These are phyloP conservation scores for Caenorhabditis afra DNA, from an alignment of 2,888 invertebrate genomes.

Conservation along the genomic window DNA sequence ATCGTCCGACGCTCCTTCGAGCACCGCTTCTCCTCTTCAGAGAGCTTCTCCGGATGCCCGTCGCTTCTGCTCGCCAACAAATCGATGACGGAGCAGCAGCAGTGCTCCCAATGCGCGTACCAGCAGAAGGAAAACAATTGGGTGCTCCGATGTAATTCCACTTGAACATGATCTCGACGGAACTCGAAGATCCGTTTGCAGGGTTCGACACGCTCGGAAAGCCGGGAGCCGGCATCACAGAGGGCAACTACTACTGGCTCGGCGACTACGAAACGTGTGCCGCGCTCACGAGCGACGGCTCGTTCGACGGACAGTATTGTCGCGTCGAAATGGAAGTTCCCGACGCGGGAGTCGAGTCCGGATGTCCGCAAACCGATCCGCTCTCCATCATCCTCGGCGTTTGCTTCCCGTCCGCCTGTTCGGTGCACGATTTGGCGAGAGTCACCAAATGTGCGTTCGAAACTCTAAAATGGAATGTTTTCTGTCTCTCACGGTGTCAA, in stretches of 20 bases:
- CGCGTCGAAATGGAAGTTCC: slow-evolving; percentile 75
- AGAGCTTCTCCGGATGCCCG: slow-evolving; percentile 30
- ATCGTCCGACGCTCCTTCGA: neutral
- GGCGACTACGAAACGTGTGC: slow-evolving; percentile 81
- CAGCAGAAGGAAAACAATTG: slow-evolving; percentile 70
- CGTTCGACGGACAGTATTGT: slow-evolving; percentile 78
- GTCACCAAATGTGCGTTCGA: neutral
- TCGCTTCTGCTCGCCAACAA: slow-evolving; percentile 41
- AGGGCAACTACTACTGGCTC: slow-evolving; percentile 81
- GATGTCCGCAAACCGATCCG: slow-evolving; percentile 74
- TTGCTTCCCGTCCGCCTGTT: slow-evolving; percentile 76
- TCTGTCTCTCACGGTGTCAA: too few species aligned
- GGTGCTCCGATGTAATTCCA: slow-evolving; percentile 74
- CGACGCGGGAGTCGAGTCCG: slow-evolving; percentile 67
- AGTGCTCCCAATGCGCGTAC: slow-evolving; percentile 72
- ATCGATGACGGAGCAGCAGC: slow-evolving; percentile 39
- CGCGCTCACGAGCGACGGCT: slow-evolving; percentile 63
- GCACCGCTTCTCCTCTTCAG: slow-evolving; percentile 9
- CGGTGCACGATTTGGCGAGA: slow-evolving; percentile 62
- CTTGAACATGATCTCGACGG: too few species aligned
- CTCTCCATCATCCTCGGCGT: slow-evolving; percentile 77
- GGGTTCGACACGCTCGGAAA: slow-evolving; percentile 80
- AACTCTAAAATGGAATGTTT: neutral
- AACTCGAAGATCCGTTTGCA: too few species aligned
- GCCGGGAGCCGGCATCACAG: slow-evolving; percentile 79